Conservation (phyloP, 2,888 invertebrate genomes). For the Andrena chrysosceles region DNA sequence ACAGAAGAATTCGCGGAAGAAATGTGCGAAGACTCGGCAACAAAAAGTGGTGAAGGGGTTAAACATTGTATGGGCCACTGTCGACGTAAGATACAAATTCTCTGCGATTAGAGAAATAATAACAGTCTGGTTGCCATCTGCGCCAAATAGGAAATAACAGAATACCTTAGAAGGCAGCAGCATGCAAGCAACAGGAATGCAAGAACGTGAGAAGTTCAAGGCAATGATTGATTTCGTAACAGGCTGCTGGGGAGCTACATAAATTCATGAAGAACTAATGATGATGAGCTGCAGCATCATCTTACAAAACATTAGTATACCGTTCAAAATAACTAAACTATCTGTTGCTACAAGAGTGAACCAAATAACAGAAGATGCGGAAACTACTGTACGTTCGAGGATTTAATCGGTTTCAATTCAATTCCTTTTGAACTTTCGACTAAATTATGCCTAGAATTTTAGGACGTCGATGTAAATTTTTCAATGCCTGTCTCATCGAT, state of each 20-base stretch:
- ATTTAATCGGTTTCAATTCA: neutral
- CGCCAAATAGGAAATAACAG: neutral
- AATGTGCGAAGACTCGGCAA: conserved; percentile 10
- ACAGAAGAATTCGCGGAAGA: conserved; percentile 14
- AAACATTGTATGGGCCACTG: neutral
- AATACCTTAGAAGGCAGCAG: neutral
- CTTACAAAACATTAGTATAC: conserved; percentile 7
- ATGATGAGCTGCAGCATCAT: conserved; percentile 1
- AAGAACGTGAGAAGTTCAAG: conserved; percentile 3
- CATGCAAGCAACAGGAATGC: conserved; percentile 1
- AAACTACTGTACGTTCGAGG: neutral
- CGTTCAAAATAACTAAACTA: conserved; percentile 17
- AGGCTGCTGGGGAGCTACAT: conserved; percentile 8
- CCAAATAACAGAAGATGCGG: neutral
- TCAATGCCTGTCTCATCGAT: too few species aligned
- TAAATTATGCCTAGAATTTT: neutral
- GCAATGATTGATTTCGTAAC: conserved; percentile 6
- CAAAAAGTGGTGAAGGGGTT: conserved; percentile 5
- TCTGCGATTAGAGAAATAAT: neutral
- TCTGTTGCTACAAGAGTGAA: conserved; percentile 11
- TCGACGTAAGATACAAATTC: neutral
- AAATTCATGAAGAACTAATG: conserved; percentile 12
- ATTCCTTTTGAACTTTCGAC: neutral
- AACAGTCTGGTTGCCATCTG: neutral
- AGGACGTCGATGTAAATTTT: too few species aligned